These are phyloP conservation scores for Temnothorax longispinosus DNA, from an alignment of 1,140 invertebrate genomes.

Conservation along the genomic window DNA sequence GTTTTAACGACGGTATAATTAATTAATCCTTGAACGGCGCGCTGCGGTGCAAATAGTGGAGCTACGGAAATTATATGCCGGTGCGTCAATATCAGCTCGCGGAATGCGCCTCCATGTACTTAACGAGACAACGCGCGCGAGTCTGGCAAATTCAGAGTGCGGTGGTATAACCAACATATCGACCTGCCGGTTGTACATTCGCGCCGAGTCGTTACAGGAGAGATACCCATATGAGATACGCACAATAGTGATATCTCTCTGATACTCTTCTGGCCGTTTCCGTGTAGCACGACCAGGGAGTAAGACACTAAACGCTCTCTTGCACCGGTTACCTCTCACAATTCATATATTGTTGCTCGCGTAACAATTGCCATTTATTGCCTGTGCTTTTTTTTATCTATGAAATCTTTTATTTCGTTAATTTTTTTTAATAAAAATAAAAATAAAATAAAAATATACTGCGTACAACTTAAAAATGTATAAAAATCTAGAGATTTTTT, in stretches of 20 bases:
- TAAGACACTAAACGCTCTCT: constrained; percentile 26
- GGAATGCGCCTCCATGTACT: constrained; percentile 47
- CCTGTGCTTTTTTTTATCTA: background rate
- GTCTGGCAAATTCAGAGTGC: constrained; percentile 11
- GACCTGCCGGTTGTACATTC: constrained; percentile 53
- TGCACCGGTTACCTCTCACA: constrained; percentile 39
- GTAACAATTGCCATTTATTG: no score
- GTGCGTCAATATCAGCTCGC: constrained; percentile 56
- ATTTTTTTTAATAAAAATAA: background rate
- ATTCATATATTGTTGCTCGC: constrained; percentile 50
- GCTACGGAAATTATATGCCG: constrained; percentile 59
- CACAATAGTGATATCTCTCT: constrained; percentile 62
- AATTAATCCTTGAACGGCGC: constrained; percentile 52
- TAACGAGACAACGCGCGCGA: constrained; percentile 45
- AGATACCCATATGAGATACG: constrained; percentile 53
- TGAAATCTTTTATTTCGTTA: background rate
- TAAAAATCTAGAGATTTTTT: background rate
- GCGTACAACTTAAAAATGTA: background rate
- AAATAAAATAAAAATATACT: background rate
- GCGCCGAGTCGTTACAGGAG: background rate
- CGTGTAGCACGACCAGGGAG: constrained; percentile 22
- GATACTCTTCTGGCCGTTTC: constrained; percentile 64
- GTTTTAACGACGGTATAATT: constrained; percentile 57
- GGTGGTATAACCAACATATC: constrained; percentile 57
- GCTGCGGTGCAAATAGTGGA: constrained; percentile 30